Evolutionary conservation across 1,140 invertebrate genomes (phyloP).

Genomic region (Conus betulinus): DNA sequence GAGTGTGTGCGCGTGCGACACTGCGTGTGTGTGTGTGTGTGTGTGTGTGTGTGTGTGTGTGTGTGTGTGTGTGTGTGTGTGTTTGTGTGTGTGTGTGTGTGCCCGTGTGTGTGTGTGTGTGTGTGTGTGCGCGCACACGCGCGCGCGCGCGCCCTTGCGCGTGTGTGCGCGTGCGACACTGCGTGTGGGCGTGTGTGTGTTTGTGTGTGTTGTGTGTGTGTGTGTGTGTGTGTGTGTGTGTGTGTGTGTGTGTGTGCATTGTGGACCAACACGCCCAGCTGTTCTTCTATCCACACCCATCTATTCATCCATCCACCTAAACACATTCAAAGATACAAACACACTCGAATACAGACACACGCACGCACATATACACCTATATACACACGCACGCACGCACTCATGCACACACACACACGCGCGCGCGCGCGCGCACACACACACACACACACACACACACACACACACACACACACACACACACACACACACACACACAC

Average conservation of each 20-base stretch:
- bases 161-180: too few species aligned
- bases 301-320: neutral
- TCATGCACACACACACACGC: neutral
- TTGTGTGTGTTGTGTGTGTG: neutral
- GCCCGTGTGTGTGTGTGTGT: too few species aligned
- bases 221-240: too few species aligned
- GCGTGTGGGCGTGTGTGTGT: neutral
- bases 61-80: too few species aligned
- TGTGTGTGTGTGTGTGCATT: neutral
- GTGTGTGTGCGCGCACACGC: too few species aligned
- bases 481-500: neutral
- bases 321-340: neutral
- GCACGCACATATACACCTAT: neutral
- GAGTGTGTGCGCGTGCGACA: too few species aligned
- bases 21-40: too few species aligned
- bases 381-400: neutral
- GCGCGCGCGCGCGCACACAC: neutral
- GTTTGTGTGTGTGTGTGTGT: too few species aligned
- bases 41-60: too few species aligned
- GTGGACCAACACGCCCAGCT: neutral
- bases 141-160: too few species aligned
- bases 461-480: neutral
- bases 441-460: slow-evolving; percentile 8
- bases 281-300: neutral
- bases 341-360: neutral